Base-by-base conservation (phyloP, 2,797 vertebrate species). In the Trachops cirrhosus region DNA sequence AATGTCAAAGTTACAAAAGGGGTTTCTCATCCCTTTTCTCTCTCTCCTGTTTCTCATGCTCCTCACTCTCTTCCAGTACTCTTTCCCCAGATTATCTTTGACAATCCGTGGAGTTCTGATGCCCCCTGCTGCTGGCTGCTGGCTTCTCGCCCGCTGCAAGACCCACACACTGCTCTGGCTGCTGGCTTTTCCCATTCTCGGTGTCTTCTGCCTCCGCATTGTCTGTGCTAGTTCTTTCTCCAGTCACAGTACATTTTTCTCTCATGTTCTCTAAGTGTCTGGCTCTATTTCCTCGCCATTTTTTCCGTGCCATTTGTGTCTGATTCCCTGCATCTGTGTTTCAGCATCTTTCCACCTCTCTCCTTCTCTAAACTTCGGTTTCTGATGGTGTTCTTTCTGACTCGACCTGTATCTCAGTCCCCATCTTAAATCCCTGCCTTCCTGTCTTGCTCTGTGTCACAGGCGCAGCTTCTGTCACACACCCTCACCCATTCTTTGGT, bases 111-210 rank as follows among this genome's bases (percentile, higher is more conserved):
- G 98, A 98, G 98, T 96, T 97, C 96, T 94, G 95, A 90, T 96
- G 98, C 98, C 98, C 97, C 98, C 98, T 98, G 97, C 98, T 96
- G 98, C 89, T 97, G 77, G 57, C 98, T 96, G 98, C 50, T 5
- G 8, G 50, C 83, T 54, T 10, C 34, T 82, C 32, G 2, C 86
- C 83, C 5, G 9, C 37, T 75, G 26, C 15, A 48, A 29, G 68
- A 78, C 15, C 15, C n/a, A 16, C 26, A 37, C n/a, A 9, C n/a
- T 44, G 86, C 26, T 34, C 68, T 26, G 22, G 10, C 37, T 32
- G 50, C 80, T n/a, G n/a, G 11, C 19, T 34, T 86, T 39, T 50
- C 32, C 39, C 34, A 0, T 39, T 41, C 21, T 52, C 6, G 18
- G 34, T 86, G 46, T 44, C 19, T 57, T 39, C 21, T 21, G 29